Conservation (phyloP, 2,888 invertebrate species). For the Hypomecis atomaria region DNA sequence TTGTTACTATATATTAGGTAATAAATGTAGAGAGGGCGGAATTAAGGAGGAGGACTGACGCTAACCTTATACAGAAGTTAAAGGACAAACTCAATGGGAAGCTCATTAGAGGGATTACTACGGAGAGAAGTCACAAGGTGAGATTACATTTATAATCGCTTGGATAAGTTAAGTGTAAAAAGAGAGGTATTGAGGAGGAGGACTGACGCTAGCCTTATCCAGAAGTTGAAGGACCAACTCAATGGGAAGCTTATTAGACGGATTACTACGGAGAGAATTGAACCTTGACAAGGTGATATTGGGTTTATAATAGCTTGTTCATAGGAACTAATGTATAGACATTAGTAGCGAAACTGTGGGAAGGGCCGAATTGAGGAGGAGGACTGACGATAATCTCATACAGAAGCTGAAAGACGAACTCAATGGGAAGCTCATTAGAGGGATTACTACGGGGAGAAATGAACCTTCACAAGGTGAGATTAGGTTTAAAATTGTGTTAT, state of each 20-base stretch:
- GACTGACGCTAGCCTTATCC: constrained; percentile 89
- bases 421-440: constrained; percentile 64
- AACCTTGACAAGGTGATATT: too few species aligned
- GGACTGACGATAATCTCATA: constrained; percentile 90
- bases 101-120: constrained; percentile 60
- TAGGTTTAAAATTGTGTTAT: not conserved
- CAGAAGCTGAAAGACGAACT: constrained; percentile 85
- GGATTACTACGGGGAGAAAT: constrained; percentile 49
- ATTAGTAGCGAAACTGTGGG: constrained; percentile 92
- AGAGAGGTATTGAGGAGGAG: constrained; percentile 89
- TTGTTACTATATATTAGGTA: too few species aligned
- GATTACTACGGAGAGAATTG: constrained; percentile 53
- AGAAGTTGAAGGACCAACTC: constrained; percentile 84
- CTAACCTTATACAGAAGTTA: constrained; percentile 88
- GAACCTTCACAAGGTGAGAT: constrained; percentile 43
- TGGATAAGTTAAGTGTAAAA: too few species aligned
- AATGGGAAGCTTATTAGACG: constrained; percentile 65
- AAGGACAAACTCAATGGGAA: constrained; percentile 77
- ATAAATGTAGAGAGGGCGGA: constrained; percentile 92
- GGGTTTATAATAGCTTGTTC: too few species aligned
- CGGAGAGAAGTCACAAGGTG: constrained; percentile 47
- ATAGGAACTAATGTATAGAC: too few species aligned
- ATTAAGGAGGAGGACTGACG: constrained; percentile 88
- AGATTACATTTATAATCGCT: too few species aligned
- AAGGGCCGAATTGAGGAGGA: constrained; percentile 88